phyloP scores from a whole-genome alignment of 2,888 invertebrate genomes.

The Trisateles emortualis region DNA sequence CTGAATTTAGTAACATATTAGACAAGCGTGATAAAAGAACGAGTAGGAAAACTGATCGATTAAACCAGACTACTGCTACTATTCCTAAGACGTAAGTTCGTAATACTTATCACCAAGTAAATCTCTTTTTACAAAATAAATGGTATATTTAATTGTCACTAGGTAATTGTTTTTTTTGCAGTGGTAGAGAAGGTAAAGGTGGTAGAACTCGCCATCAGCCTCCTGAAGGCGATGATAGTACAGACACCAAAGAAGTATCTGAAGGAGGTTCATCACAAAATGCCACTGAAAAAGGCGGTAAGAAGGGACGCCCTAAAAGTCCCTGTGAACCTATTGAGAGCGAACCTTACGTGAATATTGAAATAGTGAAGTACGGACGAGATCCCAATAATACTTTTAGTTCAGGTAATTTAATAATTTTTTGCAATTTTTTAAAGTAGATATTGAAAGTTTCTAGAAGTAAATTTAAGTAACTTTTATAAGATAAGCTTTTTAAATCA shows the following conservation, averaged over 20 bases:
- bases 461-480: too few relatives aligned
- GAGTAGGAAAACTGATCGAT: constrained; percentile 81
- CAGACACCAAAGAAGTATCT: constrained; percentile 52
- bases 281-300: constrained; percentile 72
- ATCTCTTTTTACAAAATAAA: too few relatives aligned
- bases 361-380: constrained; percentile 90
- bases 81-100: constrained; percentile 81
- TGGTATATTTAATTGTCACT: neutral
- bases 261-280: constrained; percentile 59
- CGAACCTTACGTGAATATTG: constrained; percentile 89
- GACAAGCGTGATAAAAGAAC: constrained; percentile 82
- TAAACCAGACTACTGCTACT: constrained; percentile 82
- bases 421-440: neutral
- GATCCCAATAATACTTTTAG: constrained; percentile 91
- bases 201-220: constrained; percentile 67
- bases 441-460: too few relatives aligned
- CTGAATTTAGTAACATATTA: constrained; percentile 70
- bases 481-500: too few relatives aligned
- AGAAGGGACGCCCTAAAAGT: constrained; percentile 84
- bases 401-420: constrained; percentile 78
- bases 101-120: neutral
- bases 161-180: constrained; percentile 42
- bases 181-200: constrained; percentile 80
- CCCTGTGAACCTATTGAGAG: constrained; percentile 90
- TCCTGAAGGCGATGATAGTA: constrained; percentile 53